Evolutionary conservation across 2,797 vertebrate species (phyloP).

Genomic region (Aselliscus stoliczkanus): DNA sequence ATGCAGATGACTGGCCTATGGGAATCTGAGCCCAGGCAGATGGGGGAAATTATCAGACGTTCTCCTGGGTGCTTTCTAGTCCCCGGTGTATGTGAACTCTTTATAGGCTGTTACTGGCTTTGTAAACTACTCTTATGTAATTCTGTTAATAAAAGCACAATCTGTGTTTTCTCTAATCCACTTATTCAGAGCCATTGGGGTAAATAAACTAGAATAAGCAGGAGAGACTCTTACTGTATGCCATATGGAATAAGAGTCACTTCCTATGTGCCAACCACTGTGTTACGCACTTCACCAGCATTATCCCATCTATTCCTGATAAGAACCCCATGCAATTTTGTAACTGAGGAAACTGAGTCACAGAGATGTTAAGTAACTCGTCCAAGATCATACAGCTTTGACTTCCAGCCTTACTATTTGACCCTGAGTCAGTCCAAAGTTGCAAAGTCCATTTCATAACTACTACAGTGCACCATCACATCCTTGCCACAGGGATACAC

Average conservation of each 20-base stretch:
- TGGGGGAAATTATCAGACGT: not conserved
- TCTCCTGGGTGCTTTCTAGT: not conserved
- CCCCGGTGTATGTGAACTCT: not conserved
- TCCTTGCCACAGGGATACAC: not conserved
- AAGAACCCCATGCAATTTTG: not conserved
- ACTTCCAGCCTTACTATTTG: not conserved
- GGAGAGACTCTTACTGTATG: not conserved
- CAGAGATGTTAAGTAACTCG: not conserved
- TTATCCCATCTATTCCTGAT: not conserved
- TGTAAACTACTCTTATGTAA: not conserved
- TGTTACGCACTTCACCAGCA: not conserved
- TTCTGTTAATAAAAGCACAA: not conserved
- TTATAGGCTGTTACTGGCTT: not conserved
- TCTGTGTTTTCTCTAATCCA: not conserved
- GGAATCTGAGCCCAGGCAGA: not conserved
- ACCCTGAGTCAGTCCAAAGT: not conserved
- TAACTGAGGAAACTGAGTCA: not conserved
- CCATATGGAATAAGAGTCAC: not conserved
- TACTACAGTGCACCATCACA: not conserved
- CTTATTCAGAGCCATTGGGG: not conserved
- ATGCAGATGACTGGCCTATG: not conserved
- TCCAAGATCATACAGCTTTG: not conserved
- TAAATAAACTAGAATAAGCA: not conserved
- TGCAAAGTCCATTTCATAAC: not conserved
- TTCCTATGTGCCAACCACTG: not conserved